Percentiles rank a stretch among this genome's conserved stretches.
These are phyloP conservation scores for Battus philenor DNA, from an alignment of 1,140 invertebrate genomes.

Conservation along the genomic window DNA sequence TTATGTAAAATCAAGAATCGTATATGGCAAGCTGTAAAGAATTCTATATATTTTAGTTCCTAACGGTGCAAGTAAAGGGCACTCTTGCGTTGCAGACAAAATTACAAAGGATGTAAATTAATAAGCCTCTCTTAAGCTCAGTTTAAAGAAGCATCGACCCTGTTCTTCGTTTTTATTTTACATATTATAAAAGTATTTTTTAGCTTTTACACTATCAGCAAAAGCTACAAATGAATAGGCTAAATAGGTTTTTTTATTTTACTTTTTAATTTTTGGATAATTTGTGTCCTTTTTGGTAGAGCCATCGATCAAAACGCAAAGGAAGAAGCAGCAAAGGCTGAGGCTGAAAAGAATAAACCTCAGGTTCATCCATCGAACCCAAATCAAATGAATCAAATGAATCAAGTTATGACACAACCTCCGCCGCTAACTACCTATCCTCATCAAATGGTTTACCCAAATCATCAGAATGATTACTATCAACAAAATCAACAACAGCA, in stretches of 20 bases:
- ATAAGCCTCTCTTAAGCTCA: background rate
- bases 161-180: too few relatives aligned
- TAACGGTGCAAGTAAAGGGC: background rate
- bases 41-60: background rate
- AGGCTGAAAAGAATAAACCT: conserved; percentile 49
- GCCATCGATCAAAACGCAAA: conserved; percentile 58
- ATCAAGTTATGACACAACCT: conserved; percentile 7
- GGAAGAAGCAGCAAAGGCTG: conserved; percentile 53
- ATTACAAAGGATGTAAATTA: background rate
- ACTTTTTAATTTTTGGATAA: too few relatives aligned
- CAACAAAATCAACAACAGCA: conserved; percentile 18
- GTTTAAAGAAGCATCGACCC: too few relatives aligned
- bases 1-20: too few relatives aligned
- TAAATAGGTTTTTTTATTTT: too few relatives aligned
- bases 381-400: conserved; percentile 13
- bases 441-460: conserved; percentile 19
- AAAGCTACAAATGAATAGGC: too few relatives aligned
- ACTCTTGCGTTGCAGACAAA: background rate
- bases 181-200: too few relatives aligned
- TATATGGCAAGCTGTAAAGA: background rate
- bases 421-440: too few relatives aligned
- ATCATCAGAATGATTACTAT: conserved; percentile 16
- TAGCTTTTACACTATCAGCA: too few relatives aligned
- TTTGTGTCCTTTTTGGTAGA: conserved; percentile 37
- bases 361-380: conserved; percentile 23